phyloP scores from a whole-genome alignment of 1,140 invertebrate genomes.

The Trypoxylus dichotomus region DNA sequence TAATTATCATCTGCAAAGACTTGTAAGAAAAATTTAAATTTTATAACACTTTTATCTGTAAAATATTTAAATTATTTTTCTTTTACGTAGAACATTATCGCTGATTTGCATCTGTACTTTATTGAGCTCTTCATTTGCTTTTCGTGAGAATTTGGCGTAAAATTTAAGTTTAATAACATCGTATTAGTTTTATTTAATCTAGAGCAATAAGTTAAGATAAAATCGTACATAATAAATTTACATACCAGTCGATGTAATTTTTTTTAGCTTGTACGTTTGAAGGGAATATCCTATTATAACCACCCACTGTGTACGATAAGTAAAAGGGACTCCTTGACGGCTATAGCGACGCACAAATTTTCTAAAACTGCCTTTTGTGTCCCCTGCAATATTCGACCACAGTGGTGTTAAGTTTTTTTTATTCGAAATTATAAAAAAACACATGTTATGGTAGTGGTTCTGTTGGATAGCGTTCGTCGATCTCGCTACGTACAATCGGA shows the following conservation, averaged over 20 bases:
- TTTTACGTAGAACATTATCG: too few species aligned
- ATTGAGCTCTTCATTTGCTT: too few species aligned
- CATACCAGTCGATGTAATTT: neutral
- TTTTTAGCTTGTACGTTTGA: too few species aligned
- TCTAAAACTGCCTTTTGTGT: conserved; percentile 42
- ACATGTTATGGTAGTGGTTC: conserved; percentile 44
- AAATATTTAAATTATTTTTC: too few species aligned
- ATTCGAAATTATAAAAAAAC: conserved; percentile 47
- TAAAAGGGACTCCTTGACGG: conserved; percentile 12
- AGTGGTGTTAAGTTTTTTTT: conserved; percentile 47
- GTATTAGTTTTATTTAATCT: too few species aligned
- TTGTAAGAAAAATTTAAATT: too few species aligned
- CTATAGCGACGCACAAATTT: conserved; percentile 34
- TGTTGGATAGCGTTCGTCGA: conserved; percentile 26
- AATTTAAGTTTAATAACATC: too few species aligned
- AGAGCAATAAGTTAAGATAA: neutral
- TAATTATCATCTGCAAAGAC: too few species aligned
- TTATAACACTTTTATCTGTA: too few species aligned
- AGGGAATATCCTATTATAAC: conserved; percentile 9
- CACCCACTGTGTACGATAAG: conserved; percentile 12
- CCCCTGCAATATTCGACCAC: conserved; percentile 44
- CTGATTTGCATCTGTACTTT: too few species aligned
- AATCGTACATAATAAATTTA: neutral
- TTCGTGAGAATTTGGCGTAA: too few species aligned
- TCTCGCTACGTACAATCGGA: conserved; percentile 22